Evolutionary conservation across 2,797 vertebrate genomes (phyloP), one percentile per base, ranked within the genome.

Genomic region (Lerista edwardsae): DNA sequence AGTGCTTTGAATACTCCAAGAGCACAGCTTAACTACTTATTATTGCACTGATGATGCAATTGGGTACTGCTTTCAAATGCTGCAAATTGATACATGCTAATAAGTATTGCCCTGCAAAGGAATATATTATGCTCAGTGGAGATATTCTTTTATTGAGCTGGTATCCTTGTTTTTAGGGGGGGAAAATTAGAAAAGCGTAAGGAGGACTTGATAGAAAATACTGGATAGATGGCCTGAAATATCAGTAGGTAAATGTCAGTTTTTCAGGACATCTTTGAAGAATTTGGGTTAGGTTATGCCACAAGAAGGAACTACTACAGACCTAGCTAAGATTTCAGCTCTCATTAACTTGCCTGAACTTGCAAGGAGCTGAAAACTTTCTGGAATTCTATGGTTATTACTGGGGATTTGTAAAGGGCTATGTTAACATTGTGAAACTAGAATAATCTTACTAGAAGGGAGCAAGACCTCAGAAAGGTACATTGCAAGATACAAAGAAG

Each of bases 261-360:
- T 36, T 67, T 72, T 77, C 67, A 64, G 75, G n/a, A 39, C 59
- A 84, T 55, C 25, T n/a, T 72, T 75, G 47, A 74, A 74, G 29
- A 55, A 79, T 72, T 74, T 65, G 61, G 77, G 55, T 57, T 77
- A 51, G 65, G 31, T 31, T 74, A 57, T 74, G 65, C n/a, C 61
- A 57, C 44, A 57, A 79, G 27, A 85, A 67, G 25, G 21, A n/a
- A 3, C 27, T 41, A 44, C 19, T 27, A 57, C 21, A 75, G 71
- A 74, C 47, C 36, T 11, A 51, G 44, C 55, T 82, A 36, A 75
- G 61, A 51, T 34, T 82, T 73, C n/a, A 31, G 55, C 10, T 68
- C 64, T 79, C 68, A 27, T 72, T 61, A 44, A 27, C 25, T 57
- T 31, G n/a, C 10, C 64, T 27, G 78, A 68, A 80, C 19, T 67